Conservation (phyloP, 1,140 invertebrate species). For the Spodoptera frugiperda region DNA sequence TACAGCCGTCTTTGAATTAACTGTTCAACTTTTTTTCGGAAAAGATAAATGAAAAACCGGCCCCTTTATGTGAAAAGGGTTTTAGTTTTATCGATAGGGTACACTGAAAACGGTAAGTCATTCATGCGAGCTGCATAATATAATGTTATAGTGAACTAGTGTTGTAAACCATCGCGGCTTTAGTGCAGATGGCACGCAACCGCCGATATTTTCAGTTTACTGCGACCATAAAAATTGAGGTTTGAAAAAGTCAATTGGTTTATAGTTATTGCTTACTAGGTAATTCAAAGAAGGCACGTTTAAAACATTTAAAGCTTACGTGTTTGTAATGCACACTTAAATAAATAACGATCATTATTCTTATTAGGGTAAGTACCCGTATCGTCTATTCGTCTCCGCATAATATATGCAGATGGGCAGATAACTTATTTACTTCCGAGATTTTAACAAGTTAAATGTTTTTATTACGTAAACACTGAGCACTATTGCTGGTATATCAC, state of each 20-base stretch:
- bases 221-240: constrained; percentile 16
- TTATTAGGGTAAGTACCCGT: constrained; percentile 37
- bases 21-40: constrained; percentile 54
- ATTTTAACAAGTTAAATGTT: constrained; percentile 44
- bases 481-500: constrained; percentile 17
- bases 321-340: constrained; percentile 36
- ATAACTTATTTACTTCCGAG: constrained; percentile 43
- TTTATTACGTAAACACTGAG: constrained; percentile 47
- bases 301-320: constrained; percentile 23
- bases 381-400: constrained; percentile 18
- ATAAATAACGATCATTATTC: background rate
- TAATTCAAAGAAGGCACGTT: constrained; percentile 28
- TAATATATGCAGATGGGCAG: constrained; percentile 33
- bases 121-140: constrained; percentile 46
- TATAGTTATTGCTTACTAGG: constrained; percentile 36
- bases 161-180: constrained; percentile 21
- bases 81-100: constrained; percentile 81
- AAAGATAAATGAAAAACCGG: constrained; percentile 68
- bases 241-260: constrained; percentile 28
- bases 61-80: constrained; percentile 71
- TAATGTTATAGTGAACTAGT: constrained; percentile 39
- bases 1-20: constrained; percentile 69
- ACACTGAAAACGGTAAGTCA: constrained; percentile 58
- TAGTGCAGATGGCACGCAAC: constrained; percentile 33
- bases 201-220: constrained; percentile 34